phyloP scores from a whole-genome alignment of 2,888 invertebrate genomes.

The Drosophila ezoana region DNA sequence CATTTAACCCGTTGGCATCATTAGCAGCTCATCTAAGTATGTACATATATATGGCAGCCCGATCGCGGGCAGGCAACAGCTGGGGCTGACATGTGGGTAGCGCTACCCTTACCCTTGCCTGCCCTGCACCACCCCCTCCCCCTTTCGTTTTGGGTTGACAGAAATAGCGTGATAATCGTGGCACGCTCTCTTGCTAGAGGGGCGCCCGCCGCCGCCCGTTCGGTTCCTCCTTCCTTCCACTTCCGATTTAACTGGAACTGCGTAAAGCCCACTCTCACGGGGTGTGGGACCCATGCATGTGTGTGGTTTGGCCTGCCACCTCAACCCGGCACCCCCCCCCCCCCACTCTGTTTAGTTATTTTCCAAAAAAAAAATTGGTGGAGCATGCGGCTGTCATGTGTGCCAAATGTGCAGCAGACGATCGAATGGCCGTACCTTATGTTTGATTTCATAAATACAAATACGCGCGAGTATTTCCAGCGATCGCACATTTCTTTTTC shows the following conservation, averaged over 20 bases:
- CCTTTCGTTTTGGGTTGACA: slow-evolving; percentile 45
- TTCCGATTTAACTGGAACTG: slow-evolving; percentile 78
- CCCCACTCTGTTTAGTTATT: slow-evolving; percentile 26
- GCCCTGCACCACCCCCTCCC: not conserved
- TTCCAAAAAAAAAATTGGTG: slow-evolving; percentile 30
- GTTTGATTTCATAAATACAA: slow-evolving; percentile 79
- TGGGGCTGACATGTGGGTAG: slow-evolving; percentile 71
- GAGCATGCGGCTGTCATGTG: slow-evolving; percentile 77
- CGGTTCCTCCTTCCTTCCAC: slow-evolving; percentile 63
- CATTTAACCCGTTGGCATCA: slow-evolving; percentile 78
- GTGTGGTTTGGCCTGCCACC: slow-evolving; percentile 51
- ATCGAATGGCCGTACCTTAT: slow-evolving; percentile 67
- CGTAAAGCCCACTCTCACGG: slow-evolving; percentile 41
- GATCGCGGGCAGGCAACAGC: slow-evolving; percentile 44
- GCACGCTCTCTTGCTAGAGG: slow-evolving; percentile 61
- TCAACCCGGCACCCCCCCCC: not conserved
- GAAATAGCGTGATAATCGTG: slow-evolving; percentile 82
- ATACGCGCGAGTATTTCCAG: slow-evolving; percentile 43
- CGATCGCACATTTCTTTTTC: slow-evolving; percentile 33
- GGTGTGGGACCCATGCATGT: slow-evolving; percentile 24
- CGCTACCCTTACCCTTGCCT: slow-evolving; percentile 9
- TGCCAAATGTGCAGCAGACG: slow-evolving; percentile 75
- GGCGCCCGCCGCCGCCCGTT: not conserved
- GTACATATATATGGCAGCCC: not conserved
- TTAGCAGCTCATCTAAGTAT: slow-evolving; percentile 67